Base-by-base conservation (phyloP, 2,113 vertebrate genomes). In the Hypanus sabinus region DNA sequence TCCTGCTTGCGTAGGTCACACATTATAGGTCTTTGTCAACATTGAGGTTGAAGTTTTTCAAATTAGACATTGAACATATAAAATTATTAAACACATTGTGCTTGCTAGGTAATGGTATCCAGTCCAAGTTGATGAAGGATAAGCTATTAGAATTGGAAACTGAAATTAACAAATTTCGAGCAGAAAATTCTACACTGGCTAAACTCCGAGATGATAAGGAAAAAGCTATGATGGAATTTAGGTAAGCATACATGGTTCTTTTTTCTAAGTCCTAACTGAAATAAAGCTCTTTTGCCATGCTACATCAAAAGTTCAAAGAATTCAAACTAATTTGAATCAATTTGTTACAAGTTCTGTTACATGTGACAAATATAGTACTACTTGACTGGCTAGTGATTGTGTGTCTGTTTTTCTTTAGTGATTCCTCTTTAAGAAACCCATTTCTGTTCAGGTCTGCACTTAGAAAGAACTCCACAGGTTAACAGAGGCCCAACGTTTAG, bases 111-210 rank as follows among this genome's bases (percentile, higher is more conserved):
- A 97, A 95, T 87, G 95, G 94, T 96, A 95, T 95, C 94, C 97
- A 96, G 94, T 99, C 98, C 55, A 96, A 96, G 87, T 95, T 97
- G 81, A 97, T 99, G 94, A 97, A 97, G 96, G 97, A 98, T 94
- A 97, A 97, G 94, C 95, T 99, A 30, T 94, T 93, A 57, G 97
- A 99, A 95, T 62, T 99, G 95, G 99, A 99, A 96, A 96, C 95
- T 0, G 98, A 99, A 97, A 99, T 99, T 27, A 97, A 98, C 95
- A 97, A 97, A 93, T 99, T 99, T 95, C 98, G 97, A 96, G 96
- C 96, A 94, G 98, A 99, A 96, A 99, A 99, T 30, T 94, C 96
- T 20, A 96, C 96, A 3, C 96, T 99, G 94, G 93, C 95, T 94
- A 98, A 96, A 95, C 97, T 98, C 55, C 96, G 97, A 83, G 96